Conservation (phyloP, 2,113 vertebrate species). For the Paradoxurus hermaphroditus region DNA sequence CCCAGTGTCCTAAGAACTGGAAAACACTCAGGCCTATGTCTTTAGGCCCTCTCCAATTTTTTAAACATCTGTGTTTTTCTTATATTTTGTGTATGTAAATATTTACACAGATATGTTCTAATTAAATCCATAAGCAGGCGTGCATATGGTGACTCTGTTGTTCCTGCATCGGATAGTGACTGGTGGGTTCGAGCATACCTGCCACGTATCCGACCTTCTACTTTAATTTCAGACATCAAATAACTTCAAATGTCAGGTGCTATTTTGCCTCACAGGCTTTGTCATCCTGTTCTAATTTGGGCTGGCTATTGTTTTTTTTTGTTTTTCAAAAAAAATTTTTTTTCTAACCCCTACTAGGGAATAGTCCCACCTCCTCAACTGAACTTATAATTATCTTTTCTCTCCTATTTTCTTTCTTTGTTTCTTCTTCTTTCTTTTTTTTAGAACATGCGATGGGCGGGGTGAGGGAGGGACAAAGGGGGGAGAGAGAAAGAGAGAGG, state of each 20-base stretch:
- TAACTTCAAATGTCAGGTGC: neutral
- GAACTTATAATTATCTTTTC: neutral
- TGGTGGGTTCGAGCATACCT: neutral
- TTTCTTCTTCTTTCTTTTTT: no score
- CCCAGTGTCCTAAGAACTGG: neutral
- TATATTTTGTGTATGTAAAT: neutral
- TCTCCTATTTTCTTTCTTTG: neutral
- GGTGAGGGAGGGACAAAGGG: no score
- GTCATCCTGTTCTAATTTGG: neutral
- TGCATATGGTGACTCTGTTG: rapidly evolving
- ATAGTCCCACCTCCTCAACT: neutral
- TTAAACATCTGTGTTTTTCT: neutral
- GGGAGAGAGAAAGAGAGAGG: no score
- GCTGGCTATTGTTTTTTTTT: neutral
- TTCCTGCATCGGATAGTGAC: no score
- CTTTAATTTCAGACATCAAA: neutral
- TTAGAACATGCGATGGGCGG: no score
- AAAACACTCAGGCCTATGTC: neutral
- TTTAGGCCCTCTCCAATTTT: neutral
- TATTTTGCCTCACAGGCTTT: neutral
- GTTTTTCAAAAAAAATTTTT: no score
- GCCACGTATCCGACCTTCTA: rapidly evolving
- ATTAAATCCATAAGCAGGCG: neutral
- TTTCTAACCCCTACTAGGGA: neutral
- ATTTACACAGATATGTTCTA: neutral